A percentile compares a stretch with the other conserved stretches of the same genome.
Conservation (phyloP, 2,797 vertebrate species). For the Aulostomus chinensis region DNA sequence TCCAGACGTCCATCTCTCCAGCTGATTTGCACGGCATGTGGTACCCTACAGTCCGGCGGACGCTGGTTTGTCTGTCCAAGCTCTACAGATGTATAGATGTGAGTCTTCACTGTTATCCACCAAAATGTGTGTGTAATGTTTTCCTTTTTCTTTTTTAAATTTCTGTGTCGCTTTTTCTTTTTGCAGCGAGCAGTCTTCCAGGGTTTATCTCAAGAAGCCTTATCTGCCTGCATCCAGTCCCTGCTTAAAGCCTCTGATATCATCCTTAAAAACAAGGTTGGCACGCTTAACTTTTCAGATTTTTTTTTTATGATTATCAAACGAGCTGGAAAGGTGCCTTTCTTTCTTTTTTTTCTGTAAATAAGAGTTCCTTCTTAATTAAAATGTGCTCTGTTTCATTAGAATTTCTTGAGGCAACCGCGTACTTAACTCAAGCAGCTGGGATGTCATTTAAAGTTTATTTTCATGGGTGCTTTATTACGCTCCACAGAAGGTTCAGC, state of each 20-base stretch:
- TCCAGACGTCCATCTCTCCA: slow-evolving; percentile 88
- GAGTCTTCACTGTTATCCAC: slow-evolving; percentile 54
- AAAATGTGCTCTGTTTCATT: slow-evolving; percentile 27
- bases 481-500: slow-evolving; percentile 47
- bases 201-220: slow-evolving; percentile 95
- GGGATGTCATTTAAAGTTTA: slow-evolving; percentile 52
- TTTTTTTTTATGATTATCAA: slow-evolving; percentile 15
- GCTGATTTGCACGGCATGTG: slow-evolving; percentile 99
- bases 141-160: slow-evolving; percentile 8
- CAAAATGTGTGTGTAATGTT: slow-evolving; percentile 6
- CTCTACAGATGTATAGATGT: slow-evolving; percentile 99
- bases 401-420: slow-evolving; percentile 23
- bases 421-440: slow-evolving; percentile 47
- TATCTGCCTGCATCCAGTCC: slow-evolving; percentile 96
- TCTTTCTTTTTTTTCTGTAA: slow-evolving; percentile 23
- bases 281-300: slow-evolving; percentile 39
- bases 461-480: slow-evolving; percentile 55
- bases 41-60: slow-evolving; percentile 97
- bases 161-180: slow-evolving; percentile 36
- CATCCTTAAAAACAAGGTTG: slow-evolving; percentile 97
- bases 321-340: slow-evolving; percentile 20
- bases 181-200: slow-evolving; percentile 95
- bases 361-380: slow-evolving; percentile 17
- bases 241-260: slow-evolving; percentile 92
- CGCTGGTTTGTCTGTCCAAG: slow-evolving; percentile 96